Base-by-base conservation (phyloP, 1,140 invertebrate species). In the Goniozus legneri region DNA sequence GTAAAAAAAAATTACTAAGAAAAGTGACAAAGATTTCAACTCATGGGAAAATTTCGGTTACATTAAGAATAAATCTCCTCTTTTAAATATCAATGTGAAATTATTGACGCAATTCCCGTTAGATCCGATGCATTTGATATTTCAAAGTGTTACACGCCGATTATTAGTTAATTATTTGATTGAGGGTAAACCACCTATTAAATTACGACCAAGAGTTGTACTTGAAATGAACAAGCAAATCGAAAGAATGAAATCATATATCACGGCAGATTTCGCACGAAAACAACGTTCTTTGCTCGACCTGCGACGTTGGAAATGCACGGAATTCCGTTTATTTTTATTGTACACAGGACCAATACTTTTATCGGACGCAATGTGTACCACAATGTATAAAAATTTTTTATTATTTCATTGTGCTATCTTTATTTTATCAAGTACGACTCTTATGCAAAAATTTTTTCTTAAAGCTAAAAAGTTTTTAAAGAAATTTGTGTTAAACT, bases 401-500 rank as follows among this genome's bases (percentile, higher is more conserved):
- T 8, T 33, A 13, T 33, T 33, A n/a, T 33, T n/a, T 4, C 32
- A 33, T 16, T 8, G 6, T 14, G 32, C 32, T 4, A 33, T 4
- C 13, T 6, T 33, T 13, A 33, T 33, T 33, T 13, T 33, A 33
- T 33, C 8, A 10, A 10, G 13, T 33, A 10, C 6, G 4, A 33
- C 6, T n/a, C 4, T n/a, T 33, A n/a, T 10, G 4, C 4, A 21
- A 8, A 15, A 35, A 20, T 21, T 34, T 44, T 13, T 34, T n/a
- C 10, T 21, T 8, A 21, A 8, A 22, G 42, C 42, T 13, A 33
- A 24, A 6, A 3, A 0, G 3, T 21, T 33, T n/a, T 34, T 44
- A 13, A 34, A 3, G 10, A 35, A 44, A 3, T 44, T 44, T 35
- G 42, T 52, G 8, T 4, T 34, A 30, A 21, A 12, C 4, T 48